Evolutionary conservation across 2,113 vertebrate genomes (phyloP), one percentile per base, ranked within the genome.

Genomic region (Trichechus manatus): DNA sequence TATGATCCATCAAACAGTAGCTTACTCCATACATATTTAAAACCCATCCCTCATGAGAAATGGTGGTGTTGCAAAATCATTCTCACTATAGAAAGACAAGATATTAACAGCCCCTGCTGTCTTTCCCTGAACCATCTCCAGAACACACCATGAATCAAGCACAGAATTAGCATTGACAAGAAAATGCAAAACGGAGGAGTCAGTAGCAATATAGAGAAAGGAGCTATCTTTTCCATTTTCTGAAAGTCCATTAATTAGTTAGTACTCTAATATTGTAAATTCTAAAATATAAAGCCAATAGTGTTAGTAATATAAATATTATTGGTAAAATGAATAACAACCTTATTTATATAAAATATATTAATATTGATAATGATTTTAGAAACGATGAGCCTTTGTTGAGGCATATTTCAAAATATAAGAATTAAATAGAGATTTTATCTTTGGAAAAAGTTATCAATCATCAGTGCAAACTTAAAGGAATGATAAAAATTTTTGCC

Each of bases 11-110:
- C 97, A 98, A 93, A 68, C 3, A 68, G 64, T 14, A 39, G 61
- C 70, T 96, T 68, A 50, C 74, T 81, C 75, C 87, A 96, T 97
- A 82, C 77, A 95, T 97, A 98, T 97, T 98, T 96, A 97, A 97
- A 87, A 95, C 25, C 61, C 53, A 92, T 95, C 64, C 44, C 87
- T 93, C 89, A 92, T 87, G 89, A 94, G 89, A 97, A 97, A 94
- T 92, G 31, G 87, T 81, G n/a, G 80, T 72, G 44, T 39, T 93
- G 66, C 47, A 82, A 79, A 92, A 78, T 79, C 3, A 0, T 81
- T 96, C 78, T 95, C 81, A 93, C 44, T 33, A 27, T 97, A 78
- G 29, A 87, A 96, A 94, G 92, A 74, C 77, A 85, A 95, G 84
- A 97, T 97, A 97, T 96, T 95, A 97, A 97, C 90, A 66, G 33